Evolutionary conservation across 2,888 invertebrate species (phyloP).

Genomic region (Poecilus cupreus): DNA sequence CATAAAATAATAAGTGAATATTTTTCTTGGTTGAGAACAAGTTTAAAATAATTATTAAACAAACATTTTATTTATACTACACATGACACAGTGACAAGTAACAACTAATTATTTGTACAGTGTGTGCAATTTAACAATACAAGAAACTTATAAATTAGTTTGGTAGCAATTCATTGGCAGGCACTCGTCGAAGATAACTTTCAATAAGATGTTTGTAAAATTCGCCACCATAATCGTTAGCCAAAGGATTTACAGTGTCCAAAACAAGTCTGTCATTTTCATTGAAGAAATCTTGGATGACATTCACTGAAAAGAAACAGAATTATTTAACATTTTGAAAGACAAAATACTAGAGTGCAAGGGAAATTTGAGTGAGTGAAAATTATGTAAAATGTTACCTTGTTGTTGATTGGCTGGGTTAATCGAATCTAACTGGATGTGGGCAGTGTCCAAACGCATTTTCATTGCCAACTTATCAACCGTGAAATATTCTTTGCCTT

Average conservation of each 20-base stretch:
- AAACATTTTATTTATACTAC: no score
- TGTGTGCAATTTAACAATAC: no score
- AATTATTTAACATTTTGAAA: background rate
- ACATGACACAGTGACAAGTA: no score
- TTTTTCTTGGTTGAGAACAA: no score
- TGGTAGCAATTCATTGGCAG: conserved; percentile 34
- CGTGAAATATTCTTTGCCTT: conserved; percentile 78
- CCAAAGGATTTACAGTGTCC: conserved; percentile 81
- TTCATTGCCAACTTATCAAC: conserved; percentile 78
- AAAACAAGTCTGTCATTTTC: conserved; percentile 80
- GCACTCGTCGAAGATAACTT: background rate
- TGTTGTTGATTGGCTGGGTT: conserved; percentile 76
- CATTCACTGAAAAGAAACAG: conserved; percentile 75
- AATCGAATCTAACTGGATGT: conserved; percentile 75
- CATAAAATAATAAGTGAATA: no score
- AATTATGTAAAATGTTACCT: conserved; percentile 72
- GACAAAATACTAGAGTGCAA: no score
- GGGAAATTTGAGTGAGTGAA: no score
- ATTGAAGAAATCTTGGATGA: conserved; percentile 83
- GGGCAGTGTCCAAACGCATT: conserved; percentile 78
- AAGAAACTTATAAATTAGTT: conserved; percentile 4
- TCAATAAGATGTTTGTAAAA: conserved; percentile 45
- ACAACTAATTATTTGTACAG: no score
- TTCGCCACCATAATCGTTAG: conserved; percentile 2
- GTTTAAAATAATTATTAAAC: no score